phyloP scores from a whole-genome alignment of 2,888 invertebrate species.

The Xylocampa areola region DNA sequence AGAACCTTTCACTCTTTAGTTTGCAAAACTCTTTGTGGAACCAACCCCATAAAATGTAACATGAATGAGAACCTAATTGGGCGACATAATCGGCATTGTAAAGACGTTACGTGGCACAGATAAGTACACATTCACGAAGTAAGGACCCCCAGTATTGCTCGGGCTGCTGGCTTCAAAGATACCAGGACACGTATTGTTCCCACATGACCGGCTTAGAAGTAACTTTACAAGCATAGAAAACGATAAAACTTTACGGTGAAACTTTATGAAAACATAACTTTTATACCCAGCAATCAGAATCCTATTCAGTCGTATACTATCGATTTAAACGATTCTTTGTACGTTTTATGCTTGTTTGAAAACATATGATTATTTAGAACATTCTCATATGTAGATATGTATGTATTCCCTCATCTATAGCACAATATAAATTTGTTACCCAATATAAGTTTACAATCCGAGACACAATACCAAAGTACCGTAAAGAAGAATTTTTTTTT shows the following conservation, averaged over 20 bases:
- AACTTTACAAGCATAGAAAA: conserved; percentile 29
- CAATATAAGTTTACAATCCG: too few species aligned
- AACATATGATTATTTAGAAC: neutral
- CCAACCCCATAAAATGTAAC: conserved; percentile 18
- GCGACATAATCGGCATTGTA: conserved; percentile 22
- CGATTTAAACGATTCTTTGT: conserved; percentile 10
- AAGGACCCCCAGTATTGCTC: conserved; percentile 19
- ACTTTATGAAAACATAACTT: conserved; percentile 29
- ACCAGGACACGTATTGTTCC: conserved; percentile 11
- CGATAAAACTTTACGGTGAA: conserved; percentile 32
- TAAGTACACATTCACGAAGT: conserved; percentile 14
- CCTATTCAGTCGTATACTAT: conserved; percentile 3
- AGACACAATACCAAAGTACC: too few species aligned
- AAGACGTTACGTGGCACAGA: conserved; percentile 11
- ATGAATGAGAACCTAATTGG: conserved; percentile 32
- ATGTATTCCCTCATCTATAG: too few species aligned
- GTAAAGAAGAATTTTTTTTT: too few species aligned
- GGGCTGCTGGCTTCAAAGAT: conserved; percentile 16
- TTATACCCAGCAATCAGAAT: conserved; percentile 18
- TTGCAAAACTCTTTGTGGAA: neutral
- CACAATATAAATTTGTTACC: too few species aligned
- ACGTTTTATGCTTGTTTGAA: neutral
- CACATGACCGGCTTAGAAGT: conserved; percentile 21
- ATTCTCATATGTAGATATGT: neutral
- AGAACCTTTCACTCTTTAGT: conserved; percentile 6